Evolutionary conservation across 2,113 vertebrate genomes (phyloP).

Genomic region (Daphoenositta chrysoptera): DNA sequence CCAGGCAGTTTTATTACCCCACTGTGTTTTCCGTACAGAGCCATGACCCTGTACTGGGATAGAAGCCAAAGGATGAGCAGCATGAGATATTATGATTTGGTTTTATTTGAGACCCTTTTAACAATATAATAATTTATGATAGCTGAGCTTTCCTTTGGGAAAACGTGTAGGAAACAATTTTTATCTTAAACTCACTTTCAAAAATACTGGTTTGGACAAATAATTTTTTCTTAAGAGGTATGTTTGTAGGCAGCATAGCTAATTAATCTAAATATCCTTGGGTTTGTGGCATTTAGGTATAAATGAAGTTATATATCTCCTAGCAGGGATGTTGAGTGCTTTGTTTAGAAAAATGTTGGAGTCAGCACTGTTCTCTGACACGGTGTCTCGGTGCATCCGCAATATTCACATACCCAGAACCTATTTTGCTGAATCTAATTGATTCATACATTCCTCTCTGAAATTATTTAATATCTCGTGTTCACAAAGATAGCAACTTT

Average conservation of each 20-base stretch:
- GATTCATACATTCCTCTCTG: conserved; percentile 31
- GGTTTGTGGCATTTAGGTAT: neutral
- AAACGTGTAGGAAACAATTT: neutral
- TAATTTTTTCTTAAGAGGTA: neutral
- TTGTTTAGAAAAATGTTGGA: conserved; percentile 35
- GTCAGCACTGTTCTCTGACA: conserved; percentile 48
- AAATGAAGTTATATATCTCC: conserved; percentile 16
- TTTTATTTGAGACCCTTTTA: conserved; percentile 59
- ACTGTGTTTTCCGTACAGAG: conserved; percentile 58
- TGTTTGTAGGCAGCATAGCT: neutral
- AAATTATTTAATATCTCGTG: conserved; percentile 45
- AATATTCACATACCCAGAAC: conserved; percentile 17
- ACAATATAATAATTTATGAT: conserved; percentile 62
- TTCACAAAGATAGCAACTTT: conserved; percentile 57
- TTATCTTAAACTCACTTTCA: neutral
- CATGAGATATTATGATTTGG: conserved; percentile 59
- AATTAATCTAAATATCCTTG: conserved; percentile 22
- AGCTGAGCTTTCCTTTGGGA: conserved; percentile 25
- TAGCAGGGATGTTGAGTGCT: neutral
- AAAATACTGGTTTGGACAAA: neutral
- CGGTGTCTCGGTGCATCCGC: neutral
- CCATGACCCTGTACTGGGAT: conserved; percentile 65
- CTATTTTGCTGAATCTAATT: conserved; percentile 61
- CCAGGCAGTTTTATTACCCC: conserved; percentile 47
- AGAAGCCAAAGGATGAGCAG: conserved; percentile 63